A percentile compares a stretch with the other conserved stretches of the same genome.
phyloP scores from a whole-genome alignment of 2,888 invertebrate species.

The Hirudinaria manillensis region DNA sequence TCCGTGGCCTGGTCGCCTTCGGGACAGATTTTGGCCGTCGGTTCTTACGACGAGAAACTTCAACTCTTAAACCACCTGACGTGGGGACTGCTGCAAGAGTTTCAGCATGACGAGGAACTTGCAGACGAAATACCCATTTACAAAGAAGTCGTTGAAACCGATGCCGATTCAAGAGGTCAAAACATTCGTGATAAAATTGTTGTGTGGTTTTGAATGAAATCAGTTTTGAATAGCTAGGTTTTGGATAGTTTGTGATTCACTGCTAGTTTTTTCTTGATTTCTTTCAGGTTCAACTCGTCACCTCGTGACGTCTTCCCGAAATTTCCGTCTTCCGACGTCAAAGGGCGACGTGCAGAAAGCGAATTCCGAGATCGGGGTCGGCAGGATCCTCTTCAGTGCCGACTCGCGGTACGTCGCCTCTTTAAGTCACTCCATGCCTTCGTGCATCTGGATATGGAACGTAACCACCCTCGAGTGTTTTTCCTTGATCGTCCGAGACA shows the following conservation, averaged over 20 bases:
- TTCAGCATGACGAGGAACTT: constrained; percentile 46
- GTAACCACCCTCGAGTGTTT: constrained; percentile 46
- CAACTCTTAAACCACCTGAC: constrained; percentile 54
- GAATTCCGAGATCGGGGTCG: constrained; percentile 52
- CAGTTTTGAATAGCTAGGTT: too few species aligned
- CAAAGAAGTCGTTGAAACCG: neutral
- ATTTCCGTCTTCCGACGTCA: constrained; percentile 43
- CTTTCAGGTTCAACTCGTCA: constrained; percentile 33
- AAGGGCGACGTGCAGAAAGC: constrained; percentile 51
- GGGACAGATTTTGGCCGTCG: constrained; percentile 55
- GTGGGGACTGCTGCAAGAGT: constrained; percentile 51
- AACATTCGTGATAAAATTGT: too few species aligned
- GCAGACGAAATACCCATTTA: constrained; percentile 2
- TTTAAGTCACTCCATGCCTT: constrained; percentile 54
- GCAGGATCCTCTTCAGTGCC: constrained; percentile 48
- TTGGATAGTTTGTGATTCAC: neutral
- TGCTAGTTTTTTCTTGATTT: neutral
- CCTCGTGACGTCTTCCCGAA: constrained; percentile 33
- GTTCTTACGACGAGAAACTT: constrained; percentile 54
- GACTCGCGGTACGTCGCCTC: constrained; percentile 52
- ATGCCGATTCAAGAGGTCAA: neutral
- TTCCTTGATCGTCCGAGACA: constrained; percentile 51
- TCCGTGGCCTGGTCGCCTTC: constrained; percentile 53
- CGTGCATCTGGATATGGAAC: constrained; percentile 55
- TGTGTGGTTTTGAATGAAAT: too few species aligned